Percentiles rank a stretch among this genome's conserved stretches.
These are phyloP conservation scores for Rhagoletis zephyria DNA, from an alignment of 1,140 invertebrate species.

Conservation along the genomic window DNA sequence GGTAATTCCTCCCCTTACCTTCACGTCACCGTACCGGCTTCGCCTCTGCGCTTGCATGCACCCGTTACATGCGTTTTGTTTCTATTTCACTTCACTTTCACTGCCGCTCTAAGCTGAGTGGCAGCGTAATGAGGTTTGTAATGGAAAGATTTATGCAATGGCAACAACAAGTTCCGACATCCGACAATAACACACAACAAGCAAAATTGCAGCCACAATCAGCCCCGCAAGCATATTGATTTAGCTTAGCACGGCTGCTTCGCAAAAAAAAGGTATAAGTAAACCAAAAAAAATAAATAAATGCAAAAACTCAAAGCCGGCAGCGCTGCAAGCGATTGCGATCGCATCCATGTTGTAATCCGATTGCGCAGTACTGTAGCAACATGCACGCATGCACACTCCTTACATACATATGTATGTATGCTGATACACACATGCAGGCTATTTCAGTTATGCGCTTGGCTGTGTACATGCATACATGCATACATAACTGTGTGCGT, in stretches of 20 bases:
- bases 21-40: not conserved
- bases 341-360: conserved; percentile 1
- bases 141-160: conserved; percentile 36
- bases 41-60: not conserved
- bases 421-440: not conserved
- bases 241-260: not conserved
- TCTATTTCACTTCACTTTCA: conserved; percentile 37
- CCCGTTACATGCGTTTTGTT: not conserved
- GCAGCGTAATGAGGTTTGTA: conserved; percentile 49
- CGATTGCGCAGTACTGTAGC: conserved; percentile 17
- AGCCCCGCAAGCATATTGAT: not conserved
- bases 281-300: not conserved
- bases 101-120: conserved; percentile 20
- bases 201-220: not conserved
- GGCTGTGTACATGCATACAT: not conserved
- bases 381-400: not conserved
- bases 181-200: not conserved
- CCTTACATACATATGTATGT: not conserved
- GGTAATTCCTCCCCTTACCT: not conserved
- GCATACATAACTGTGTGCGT: not conserved
- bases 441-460: no score
- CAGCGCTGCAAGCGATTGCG: not conserved
- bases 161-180: not conserved
- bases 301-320: not conserved
- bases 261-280: not conserved